Evolutionary conservation across 2,888 invertebrate species (phyloP).

Genomic region (Hemaris fuciformis): DNA sequence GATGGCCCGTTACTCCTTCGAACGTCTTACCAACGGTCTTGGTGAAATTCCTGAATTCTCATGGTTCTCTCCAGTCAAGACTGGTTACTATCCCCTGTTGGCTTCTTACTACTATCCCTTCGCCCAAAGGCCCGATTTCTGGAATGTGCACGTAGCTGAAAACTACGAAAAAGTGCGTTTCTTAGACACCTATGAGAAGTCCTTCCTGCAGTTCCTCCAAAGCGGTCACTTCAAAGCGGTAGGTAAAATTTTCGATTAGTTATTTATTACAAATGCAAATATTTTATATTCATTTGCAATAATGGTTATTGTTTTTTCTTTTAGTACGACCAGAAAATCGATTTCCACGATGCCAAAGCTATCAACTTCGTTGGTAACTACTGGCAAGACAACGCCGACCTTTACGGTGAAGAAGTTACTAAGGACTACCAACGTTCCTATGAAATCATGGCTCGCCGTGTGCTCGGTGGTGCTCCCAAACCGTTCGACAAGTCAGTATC

Average conservation of each 20-base stretch:
- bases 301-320: constrained; percentile 24
- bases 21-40: constrained; percentile 84
- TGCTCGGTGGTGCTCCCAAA: constrained; percentile 55
- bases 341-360: constrained; percentile 63
- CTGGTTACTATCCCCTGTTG: constrained; percentile 54
- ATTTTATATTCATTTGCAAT: not conserved
- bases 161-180: constrained; percentile 73
- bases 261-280: not conserved
- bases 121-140: constrained; percentile 82
- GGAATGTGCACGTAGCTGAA: constrained; percentile 77
- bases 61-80: constrained; percentile 82
- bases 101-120: constrained; percentile 61
- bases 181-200: constrained; percentile 82
- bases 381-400: constrained; percentile 81
- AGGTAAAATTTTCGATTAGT: constrained; percentile 27
- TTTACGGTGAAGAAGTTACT: constrained; percentile 52
- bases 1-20: constrained; percentile 85
- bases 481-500: constrained; percentile 46
- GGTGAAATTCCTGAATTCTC: constrained; percentile 83
- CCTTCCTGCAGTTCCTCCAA: constrained; percentile 72
- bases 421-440: constrained; percentile 77
- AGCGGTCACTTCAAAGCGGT: constrained; percentile 83
- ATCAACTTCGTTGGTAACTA: constrained; percentile 79
- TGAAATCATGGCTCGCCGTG: constrained; percentile 78
- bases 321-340: constrained; percentile 59